phyloP scores from a whole-genome alignment of 2,888 invertebrate genomes.

The Biston stratarius region DNA sequence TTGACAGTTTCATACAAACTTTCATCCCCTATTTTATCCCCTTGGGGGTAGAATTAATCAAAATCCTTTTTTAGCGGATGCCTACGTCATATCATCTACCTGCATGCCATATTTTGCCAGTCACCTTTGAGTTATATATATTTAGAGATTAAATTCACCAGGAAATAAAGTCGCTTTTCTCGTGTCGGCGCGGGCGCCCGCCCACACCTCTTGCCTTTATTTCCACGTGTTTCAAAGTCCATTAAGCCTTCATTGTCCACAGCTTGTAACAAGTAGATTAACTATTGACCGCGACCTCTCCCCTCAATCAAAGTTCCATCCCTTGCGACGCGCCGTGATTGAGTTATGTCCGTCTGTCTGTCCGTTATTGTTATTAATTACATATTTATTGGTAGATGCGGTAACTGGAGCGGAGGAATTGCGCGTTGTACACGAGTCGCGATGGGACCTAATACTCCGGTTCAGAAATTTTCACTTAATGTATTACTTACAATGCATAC shows the following conservation, averaged over 20 bases:
- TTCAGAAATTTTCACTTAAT: neutral
- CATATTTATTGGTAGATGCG: conserved; percentile 67
- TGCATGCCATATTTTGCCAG: too few relatives aligned
- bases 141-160: too few relatives aligned
- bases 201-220: neutral
- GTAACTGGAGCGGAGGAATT: conserved; percentile 44
- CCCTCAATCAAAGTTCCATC: conserved; percentile 40
- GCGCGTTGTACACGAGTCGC: conserved; percentile 1
- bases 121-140: too few relatives aligned
- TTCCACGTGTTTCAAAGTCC: conserved; percentile 2
- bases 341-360: conserved; percentile 61
- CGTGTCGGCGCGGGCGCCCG: too few relatives aligned
- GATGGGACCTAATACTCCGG: neutral
- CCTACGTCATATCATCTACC: too few relatives aligned
- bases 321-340: conserved; percentile 53
- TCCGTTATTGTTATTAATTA: conserved; percentile 76
- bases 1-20: too few relatives aligned
- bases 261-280: conserved; percentile 12
- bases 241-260: conserved; percentile 10
- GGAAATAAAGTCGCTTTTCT: too few relatives aligned
- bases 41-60: too few relatives aligned
- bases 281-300: conserved; percentile 25
- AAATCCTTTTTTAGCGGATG: too few relatives aligned
- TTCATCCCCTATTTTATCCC: too few relatives aligned
- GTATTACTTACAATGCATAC: too few relatives aligned